Percentiles rank a stretch among this genome's conserved stretches.
These are phyloP conservation scores for Leptinotarsa texana DNA, from an alignment of 1,140 invertebrate species.

Conservation along the genomic window DNA sequence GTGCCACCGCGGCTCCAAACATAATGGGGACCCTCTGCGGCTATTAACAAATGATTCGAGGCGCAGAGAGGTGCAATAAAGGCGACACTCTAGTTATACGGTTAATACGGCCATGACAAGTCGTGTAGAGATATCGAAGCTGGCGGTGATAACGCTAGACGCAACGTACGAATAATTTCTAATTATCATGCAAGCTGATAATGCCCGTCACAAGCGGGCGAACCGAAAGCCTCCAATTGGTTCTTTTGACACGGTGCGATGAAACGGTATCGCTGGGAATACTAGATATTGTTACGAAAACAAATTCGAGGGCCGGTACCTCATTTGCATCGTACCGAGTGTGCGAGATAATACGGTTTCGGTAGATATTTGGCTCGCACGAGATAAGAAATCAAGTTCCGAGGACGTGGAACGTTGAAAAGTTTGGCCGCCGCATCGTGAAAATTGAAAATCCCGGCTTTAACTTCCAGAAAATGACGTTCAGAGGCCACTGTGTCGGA, in stretches of 20 bases:
- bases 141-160: conserved; percentile 1
- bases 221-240: neutral
- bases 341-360: too few species aligned
- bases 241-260: conserved; percentile 5
- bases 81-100: neutral
- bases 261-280: neutral
- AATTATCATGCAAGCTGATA: conserved; percentile 6
- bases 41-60: too few species aligned
- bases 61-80: neutral
- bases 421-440: too few species aligned
- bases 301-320: neutral
- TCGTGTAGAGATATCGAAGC: conserved; percentile 5
- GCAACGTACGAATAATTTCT: conserved; percentile 8
- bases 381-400: too few species aligned
- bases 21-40: too few species aligned
- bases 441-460: too few species aligned
- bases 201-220: neutral
- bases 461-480: too few species aligned
- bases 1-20: too few species aligned
- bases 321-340: neutral
- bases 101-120: neutral
- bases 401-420: too few species aligned
- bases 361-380: too few species aligned
- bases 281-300: neutral
- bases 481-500: too few species aligned